Conservation (phyloP, 2,113 vertebrate species). For the Calypte anna region DNA sequence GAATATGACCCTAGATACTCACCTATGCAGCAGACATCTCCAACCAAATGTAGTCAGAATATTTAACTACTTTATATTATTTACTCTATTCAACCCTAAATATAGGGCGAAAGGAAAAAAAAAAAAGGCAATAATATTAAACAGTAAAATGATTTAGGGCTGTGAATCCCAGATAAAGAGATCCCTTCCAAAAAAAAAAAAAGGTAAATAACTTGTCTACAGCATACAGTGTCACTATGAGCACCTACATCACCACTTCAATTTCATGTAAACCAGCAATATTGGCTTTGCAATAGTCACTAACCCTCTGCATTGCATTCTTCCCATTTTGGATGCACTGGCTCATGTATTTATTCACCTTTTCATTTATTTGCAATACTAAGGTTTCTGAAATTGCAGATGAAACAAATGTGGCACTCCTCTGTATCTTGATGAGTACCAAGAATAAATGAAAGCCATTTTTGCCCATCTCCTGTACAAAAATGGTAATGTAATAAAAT, state of each 20-base stretch:
- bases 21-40: not conserved
- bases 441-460: too few relatives aligned
- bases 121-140: not conserved
- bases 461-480: too few relatives aligned
- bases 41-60: not conserved
- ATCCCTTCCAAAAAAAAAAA: not conserved
- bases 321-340: too few relatives aligned
- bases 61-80: not conserved
- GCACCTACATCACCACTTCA: not conserved
- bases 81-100: not conserved
- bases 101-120: fast-evolving
- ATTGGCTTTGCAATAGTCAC: too few relatives aligned
- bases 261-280: too few relatives aligned
- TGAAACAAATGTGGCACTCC: too few relatives aligned
- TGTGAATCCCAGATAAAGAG: not conserved
- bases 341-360: too few relatives aligned
- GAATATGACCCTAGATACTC: not conserved
- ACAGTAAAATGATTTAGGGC: not conserved
- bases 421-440: too few relatives aligned
- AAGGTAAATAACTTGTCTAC: not conserved
- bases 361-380: too few relatives aligned
- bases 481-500: too few relatives aligned
- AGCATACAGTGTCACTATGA: not conserved
- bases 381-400: too few relatives aligned
- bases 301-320: too few relatives aligned